Base-by-base conservation (phyloP, 2,113 vertebrate species). In the Cottus gobio region DNA sequence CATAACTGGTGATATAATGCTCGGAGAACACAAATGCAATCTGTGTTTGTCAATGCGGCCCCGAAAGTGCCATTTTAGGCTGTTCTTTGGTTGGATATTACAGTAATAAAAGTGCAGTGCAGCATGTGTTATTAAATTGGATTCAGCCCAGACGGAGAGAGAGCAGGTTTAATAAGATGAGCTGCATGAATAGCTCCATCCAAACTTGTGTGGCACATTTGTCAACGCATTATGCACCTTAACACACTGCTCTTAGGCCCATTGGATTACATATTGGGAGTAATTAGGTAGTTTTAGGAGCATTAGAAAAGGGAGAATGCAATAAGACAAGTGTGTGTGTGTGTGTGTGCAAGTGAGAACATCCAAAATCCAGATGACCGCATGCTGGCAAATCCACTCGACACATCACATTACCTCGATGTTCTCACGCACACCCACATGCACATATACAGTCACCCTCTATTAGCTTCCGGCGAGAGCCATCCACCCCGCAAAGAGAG, bases 111-210 rank as follows among this genome's bases (percentile, higher is more conserved):
- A 85, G 84, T 15, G 67, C 82, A 84, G 52, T 75, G 80, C 82
- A 60, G 85, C 87, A 86, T 85, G 84, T 80, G 83, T 80, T 82
- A 89, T 89, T 88, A 90, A 88, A 90, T 88, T 89, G 85, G 82
- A 90, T 85, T 85, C 73, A 74, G 76, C 65, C 78, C 30, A 80
- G 77, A 85, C 77, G 37, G 50, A 71, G 61, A 56, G 70, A 39
- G 75, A 80, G 77, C 71, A 80, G 81, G 87, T 89, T 91, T 92
- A 93, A 91, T 91, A 88, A 87, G 88, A 89, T 85, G 86, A 91
- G 86, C 87, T 80, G 90, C 91, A 91, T 90, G 89, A 89, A 71
- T 84, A 65, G 76, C 79, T 92, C 68, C 83, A 85, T 90, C 73
- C 86, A 73, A 89, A 91, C 82, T 78, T 81, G 77, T 78, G 87